Evolutionary conservation across 2,888 invertebrate species (phyloP).

Genomic region (Melanostoma scalare): DNA sequence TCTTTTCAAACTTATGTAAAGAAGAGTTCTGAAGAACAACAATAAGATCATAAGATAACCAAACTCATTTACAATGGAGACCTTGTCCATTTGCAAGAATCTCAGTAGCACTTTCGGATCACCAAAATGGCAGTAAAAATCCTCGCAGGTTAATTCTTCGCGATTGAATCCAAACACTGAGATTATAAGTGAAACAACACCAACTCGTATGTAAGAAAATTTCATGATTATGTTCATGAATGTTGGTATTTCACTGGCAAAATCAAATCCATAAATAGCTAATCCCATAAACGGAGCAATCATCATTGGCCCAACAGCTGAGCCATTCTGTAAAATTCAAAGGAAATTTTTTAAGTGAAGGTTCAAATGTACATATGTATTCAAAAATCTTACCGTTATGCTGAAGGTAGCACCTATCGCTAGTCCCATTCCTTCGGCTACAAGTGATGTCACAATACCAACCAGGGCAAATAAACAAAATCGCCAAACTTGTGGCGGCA

Average conservation of each 20-base stretch:
- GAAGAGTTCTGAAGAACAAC: conserved; percentile 84
- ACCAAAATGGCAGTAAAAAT: conserved; percentile 86
- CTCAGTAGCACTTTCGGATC: conserved; percentile 85
- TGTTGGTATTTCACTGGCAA: conserved; percentile 85
- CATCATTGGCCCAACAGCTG: conserved; percentile 86
- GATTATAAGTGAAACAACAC: conserved; percentile 85
- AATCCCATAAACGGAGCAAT: conserved; percentile 87
- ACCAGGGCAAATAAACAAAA: conserved; percentile 87
- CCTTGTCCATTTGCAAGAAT: conserved; percentile 85
- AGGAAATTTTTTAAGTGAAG: not conserved
- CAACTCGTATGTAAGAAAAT: conserved; percentile 86
- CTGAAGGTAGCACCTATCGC: conserved; percentile 89
- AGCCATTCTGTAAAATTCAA: conserved; percentile 84
- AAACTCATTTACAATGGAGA: conserved; percentile 85
- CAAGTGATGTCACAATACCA: conserved; percentile 87
- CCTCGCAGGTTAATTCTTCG: conserved; percentile 84
- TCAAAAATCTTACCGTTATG: conserved; percentile 84
- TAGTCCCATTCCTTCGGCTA: conserved; percentile 90
- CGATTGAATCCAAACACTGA: conserved; percentile 86
- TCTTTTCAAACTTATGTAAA: conserved; percentile 84
- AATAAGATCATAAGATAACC: conserved; percentile 83
- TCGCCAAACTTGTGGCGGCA: conserved; percentile 86
- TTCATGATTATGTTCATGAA: conserved; percentile 86
- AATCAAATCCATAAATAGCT: conserved; percentile 88
- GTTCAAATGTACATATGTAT: not conserved